phyloP scores from a whole-genome alignment of 92 coral and sea anemone genomes.

The Zoanthus gigantus region DNA sequence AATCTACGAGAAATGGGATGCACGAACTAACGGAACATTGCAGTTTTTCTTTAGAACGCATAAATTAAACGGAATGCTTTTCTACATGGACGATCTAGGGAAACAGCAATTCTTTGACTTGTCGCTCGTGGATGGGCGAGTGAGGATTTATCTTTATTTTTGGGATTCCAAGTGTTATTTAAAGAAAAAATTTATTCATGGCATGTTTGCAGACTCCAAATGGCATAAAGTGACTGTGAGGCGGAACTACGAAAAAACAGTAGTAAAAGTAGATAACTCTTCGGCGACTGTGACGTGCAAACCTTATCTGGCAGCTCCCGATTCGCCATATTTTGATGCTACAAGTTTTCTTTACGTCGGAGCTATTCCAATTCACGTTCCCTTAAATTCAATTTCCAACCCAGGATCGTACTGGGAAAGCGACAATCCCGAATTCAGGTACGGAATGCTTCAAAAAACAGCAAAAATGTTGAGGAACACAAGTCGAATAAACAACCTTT shows the following conservation, averaged over 20 bases:
- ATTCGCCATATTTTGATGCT: conserved; percentile 29
- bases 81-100: conserved; percentile 80
- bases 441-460: not conserved
- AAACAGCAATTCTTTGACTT: conserved; percentile 78
- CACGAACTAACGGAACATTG: conserved; percentile 61
- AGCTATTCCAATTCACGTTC: conserved; percentile 45
- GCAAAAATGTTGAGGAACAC: not conserved
- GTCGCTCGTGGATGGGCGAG: conserved; percentile 72
- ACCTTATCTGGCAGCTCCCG: conserved; percentile 12
- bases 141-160: conserved; percentile 63
- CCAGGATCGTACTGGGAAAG: conserved; percentile 65
- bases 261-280: conserved; percentile 59
- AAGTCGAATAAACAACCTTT: not conserved
- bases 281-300: conserved; percentile 22
- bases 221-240: conserved; percentile 81
- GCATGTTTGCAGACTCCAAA: conserved; percentile 76
- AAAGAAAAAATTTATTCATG: conserved; percentile 62
- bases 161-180: conserved; percentile 55
- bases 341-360: conserved; percentile 73
- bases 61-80: conserved; percentile 76
- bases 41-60: conserved; percentile 81
- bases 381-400: conserved; percentile 55
- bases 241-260: conserved; percentile 48
- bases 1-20: conserved; percentile 55
- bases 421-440: conserved; percentile 11